Percentiles rank a stretch among this genome's conserved stretches.
phyloP scores from a whole-genome alignment of 2,888 invertebrate species.

The Lathronympha strigana region DNA sequence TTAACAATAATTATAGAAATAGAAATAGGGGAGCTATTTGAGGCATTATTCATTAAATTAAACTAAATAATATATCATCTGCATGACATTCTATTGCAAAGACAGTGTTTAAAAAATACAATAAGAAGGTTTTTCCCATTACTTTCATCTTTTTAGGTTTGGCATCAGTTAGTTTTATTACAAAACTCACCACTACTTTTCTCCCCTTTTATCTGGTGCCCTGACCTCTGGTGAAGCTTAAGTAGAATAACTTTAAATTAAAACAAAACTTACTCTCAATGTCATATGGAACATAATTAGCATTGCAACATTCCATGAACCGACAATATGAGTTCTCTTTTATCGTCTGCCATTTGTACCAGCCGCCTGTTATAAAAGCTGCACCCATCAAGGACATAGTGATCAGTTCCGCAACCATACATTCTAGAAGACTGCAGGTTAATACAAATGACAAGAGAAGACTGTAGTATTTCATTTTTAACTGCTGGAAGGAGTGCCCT shows the following conservation, averaged over 20 bases:
- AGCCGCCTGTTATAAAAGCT: constrained; percentile 60
- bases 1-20: too few relatives aligned
- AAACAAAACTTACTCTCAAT: constrained; percentile 69
- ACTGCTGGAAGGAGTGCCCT: not conserved
- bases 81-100: too few relatives aligned
- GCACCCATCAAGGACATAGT: constrained; percentile 59
- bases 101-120: too few relatives aligned
- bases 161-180: too few relatives aligned
- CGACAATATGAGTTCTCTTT: constrained; percentile 78
- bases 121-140: too few relatives aligned
- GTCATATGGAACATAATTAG: constrained; percentile 81
- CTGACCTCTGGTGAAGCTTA: not conserved
- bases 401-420: constrained; percentile 58
- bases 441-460: constrained; percentile 18
- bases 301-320: constrained; percentile 85
- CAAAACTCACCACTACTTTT: too few relatives aligned
- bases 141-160: too few relatives aligned
- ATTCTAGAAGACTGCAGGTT: constrained; percentile 34
- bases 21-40: too few relatives aligned
- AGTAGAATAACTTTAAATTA: not conserved
- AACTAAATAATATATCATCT: too few relatives aligned
- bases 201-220: too few relatives aligned
- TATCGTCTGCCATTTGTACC: constrained; percentile 69
- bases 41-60: too few relatives aligned
- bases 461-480: constrained; percentile 30